phyloP scores from a whole-genome alignment of 2,888 invertebrate species.

The Drosophila nigritarsus region DNA sequence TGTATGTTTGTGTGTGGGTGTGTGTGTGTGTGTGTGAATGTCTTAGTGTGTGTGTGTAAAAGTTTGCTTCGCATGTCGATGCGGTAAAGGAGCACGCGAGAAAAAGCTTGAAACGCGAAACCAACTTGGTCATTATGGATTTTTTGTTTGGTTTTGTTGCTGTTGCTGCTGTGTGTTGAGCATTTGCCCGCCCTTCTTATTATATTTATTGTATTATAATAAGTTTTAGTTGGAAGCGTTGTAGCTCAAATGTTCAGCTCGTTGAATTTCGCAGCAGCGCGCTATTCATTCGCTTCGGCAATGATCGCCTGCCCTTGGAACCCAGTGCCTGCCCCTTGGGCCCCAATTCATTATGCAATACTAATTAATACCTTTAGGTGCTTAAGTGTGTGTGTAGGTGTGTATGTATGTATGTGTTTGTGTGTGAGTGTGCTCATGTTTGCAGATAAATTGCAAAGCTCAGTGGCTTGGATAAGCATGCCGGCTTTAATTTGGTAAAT shows the following conservation, averaged over 20 bases:
- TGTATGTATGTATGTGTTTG: conserved; percentile 19
- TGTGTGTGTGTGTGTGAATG: neutral
- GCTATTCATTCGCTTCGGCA: conserved; percentile 12
- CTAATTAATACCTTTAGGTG: conserved; percentile 76
- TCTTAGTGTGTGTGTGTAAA: neutral
- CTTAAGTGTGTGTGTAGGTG: conserved; percentile 15
- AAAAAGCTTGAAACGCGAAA: conserved; percentile 35
- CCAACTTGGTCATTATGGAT: conserved; percentile 52
- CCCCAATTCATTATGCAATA: conserved; percentile 49
- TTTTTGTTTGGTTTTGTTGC: conserved; percentile 27
- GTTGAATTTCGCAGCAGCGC: conserved; percentile 20
- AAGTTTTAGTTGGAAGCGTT: conserved; percentile 58
- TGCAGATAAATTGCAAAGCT: conserved; percentile 69
- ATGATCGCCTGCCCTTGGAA: conserved; percentile 3
- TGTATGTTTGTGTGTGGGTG: neutral
- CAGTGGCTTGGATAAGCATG: conserved; percentile 77
- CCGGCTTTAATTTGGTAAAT: conserved; percentile 78
- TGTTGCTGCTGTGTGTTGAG: conserved; percentile 2
- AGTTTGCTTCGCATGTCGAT: conserved; percentile 23
- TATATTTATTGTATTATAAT: conserved; percentile 56
- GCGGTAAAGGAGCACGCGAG: conserved; percentile 35
- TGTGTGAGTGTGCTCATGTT: conserved; percentile 48
- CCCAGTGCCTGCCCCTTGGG: neutral
- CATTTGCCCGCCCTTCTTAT: conserved; percentile 25
- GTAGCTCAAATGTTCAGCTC: conserved; percentile 34